These are phyloP conservation scores for Cheilosia scutellata DNA, from an alignment of 2,888 invertebrate genomes.

Conservation along the genomic window DNA sequence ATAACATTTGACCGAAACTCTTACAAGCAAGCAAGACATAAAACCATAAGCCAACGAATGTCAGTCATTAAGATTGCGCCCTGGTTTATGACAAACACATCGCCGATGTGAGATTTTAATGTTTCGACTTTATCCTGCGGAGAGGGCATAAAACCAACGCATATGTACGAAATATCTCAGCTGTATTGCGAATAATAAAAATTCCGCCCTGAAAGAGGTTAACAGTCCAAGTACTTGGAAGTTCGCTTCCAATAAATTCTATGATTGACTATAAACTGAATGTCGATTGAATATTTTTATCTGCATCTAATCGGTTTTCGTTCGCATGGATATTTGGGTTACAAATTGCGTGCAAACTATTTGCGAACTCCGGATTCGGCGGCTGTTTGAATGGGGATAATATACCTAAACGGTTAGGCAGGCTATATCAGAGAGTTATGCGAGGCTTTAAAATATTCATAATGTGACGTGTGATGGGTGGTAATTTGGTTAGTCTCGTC, in stretches of 20 bases:
- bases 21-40: constrained; percentile 32
- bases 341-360: constrained; percentile 59
- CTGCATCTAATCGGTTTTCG: constrained; percentile 62
- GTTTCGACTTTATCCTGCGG: constrained; percentile 34
- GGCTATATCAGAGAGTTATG: not conserved
- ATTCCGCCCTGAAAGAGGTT: constrained; percentile 34
- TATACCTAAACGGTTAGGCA: constrained; percentile 4
- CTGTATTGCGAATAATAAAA: constrained; percentile 31
- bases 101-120: constrained; percentile 41
- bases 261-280: constrained; percentile 68
- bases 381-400: not conserved
- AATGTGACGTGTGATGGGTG: constrained; percentile 13
- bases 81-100: constrained; percentile 34
- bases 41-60: constrained; percentile 28
- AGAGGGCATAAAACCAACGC: constrained; percentile 12
- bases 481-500: constrained; percentile 1
- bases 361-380: constrained; percentile 9
- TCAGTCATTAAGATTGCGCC: constrained; percentile 41
- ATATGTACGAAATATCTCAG: not conserved
- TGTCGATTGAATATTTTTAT: constrained; percentile 69
- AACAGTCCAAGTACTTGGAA: constrained; percentile 37
- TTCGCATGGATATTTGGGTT: constrained; percentile 37
- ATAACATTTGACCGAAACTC: constrained; percentile 12
- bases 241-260: constrained; percentile 49
- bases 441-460: constrained; percentile 56